Conservation (phyloP, 2,113 vertebrate genomes). For the Laterallus jamaicensis region DNA sequence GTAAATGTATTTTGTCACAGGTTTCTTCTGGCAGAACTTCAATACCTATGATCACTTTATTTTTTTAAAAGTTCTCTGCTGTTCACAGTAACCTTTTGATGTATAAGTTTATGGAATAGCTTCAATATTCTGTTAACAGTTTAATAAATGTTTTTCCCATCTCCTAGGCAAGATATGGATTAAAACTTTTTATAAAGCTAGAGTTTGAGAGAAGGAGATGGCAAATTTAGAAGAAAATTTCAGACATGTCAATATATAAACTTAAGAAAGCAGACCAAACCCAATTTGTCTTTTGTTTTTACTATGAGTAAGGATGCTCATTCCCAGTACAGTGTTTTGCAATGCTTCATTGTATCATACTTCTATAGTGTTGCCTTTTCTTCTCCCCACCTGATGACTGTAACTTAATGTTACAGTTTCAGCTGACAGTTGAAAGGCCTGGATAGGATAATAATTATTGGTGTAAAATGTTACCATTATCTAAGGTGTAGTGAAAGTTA, state of each 20-base stretch:
- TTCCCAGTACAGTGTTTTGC: neutral
- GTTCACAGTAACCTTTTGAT: neutral
- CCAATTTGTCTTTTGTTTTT: neutral
- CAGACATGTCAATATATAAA: neutral
- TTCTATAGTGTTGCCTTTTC: neutral
- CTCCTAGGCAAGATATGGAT: neutral
- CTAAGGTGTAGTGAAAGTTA: neutral
- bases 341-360: neutral
- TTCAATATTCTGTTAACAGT: neutral
- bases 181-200: neutral
- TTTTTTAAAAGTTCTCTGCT: neutral
- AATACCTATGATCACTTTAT: neutral
- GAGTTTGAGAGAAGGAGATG: neutral
- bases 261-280: neutral
- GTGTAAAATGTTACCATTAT: neutral
- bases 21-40: neutral
- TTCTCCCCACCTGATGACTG: neutral
- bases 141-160: neutral
- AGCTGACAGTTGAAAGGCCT: neutral
- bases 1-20: neutral
- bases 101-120: neutral
- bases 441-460: neutral
- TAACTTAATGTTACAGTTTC: neutral
- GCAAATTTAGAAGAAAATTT: neutral
- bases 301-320: neutral